Evolutionary conservation across 2,797 vertebrate genomes (phyloP).

Genomic region (Menidia menidia): DNA sequence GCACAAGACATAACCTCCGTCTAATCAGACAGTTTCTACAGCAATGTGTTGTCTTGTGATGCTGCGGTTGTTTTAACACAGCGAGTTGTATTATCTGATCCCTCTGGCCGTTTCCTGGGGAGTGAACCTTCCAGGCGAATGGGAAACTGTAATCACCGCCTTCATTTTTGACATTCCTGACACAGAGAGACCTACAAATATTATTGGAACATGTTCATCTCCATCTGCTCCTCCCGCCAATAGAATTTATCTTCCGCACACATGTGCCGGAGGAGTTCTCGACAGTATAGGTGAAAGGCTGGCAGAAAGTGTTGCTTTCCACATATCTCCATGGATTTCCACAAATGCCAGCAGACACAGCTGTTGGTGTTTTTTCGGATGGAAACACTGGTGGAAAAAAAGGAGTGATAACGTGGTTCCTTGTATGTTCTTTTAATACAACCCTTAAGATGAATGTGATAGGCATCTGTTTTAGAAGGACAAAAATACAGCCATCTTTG

Average conservation of each 20-base stretch:
- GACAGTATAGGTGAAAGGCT: background rate
- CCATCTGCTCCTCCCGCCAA: slow-evolving; percentile 59
- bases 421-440: background rate
- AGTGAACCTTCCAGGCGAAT: slow-evolving; percentile 40
- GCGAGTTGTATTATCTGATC: slow-evolving; percentile 37
- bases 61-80: slow-evolving; percentile 30
- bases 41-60: slow-evolving; percentile 14
- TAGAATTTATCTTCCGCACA: background rate
- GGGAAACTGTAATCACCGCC: slow-evolving; percentile 51
- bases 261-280: background rate
- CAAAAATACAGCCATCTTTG: background rate
- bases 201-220: slow-evolving; percentile 69
- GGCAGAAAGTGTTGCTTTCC: background rate
- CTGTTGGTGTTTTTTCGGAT: slow-evolving; percentile 6
- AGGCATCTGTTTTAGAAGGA: background rate
- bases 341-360: slow-evolving; percentile 3
- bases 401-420: background rate
- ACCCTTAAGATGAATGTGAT: background rate
- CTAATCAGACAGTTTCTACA: background rate
- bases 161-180: slow-evolving; percentile 68
- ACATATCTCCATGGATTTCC: background rate
- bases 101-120: slow-evolving; percentile 12
- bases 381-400: background rate
- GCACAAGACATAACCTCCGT: slow-evolving; percentile 26
- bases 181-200: slow-evolving; percentile 65